Evolutionary conservation across 2,797 vertebrate species (phyloP), one percentile per base, ranked within the genome.

Genomic region (Threskiornis aethiopicus): DNA sequence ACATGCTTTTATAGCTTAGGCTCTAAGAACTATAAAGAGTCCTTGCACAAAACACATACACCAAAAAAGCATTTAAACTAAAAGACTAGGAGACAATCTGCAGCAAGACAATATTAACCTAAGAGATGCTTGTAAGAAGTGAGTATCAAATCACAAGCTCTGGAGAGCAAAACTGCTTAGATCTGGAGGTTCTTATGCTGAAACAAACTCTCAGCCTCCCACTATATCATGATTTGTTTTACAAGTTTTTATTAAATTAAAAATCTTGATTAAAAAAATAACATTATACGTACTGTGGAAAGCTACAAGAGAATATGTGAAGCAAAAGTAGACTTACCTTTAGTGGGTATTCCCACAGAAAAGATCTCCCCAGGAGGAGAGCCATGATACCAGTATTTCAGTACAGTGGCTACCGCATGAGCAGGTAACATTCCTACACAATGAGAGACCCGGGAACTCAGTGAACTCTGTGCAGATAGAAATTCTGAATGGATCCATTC

Each of bases 321-420:
- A 37, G 10, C 10, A 86, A 84, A 95, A 82, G 11, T 1, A 42
- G 44, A 55, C 87, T 97, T 98, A 99, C 99, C 99, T 98, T 98
- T 71, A 93, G 97, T 99, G 57, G 97, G 18, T 19, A 99, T 85
- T 54, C 99, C 99, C 71, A 99, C 37, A 29, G 99, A 99, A 86
- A 99, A 49, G 0, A 99, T 92, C 81, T 99, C 98, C 67, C 96
- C 98, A 22, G 98, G 89, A 1, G 97, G 97, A 16, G 98, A 98
- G 35, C 88, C 94, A 1, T 97, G 98, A 47, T 97, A 98, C 99
- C 99, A 99, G n/a, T 99, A 98, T 42, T 90, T 98, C 71, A 99
- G 95, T 6, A 98, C 95, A 0, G 97, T 94, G n/a, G 98, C 96
- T 94, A 99, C 92, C 0, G 98, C 98, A 10, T 99, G 98, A 66